Percentiles rank a stretch among this genome's conserved stretches.
Evolutionary conservation across 2,888 invertebrate genomes (phyloP).

Genomic region (Chironomus riparius): DNA sequence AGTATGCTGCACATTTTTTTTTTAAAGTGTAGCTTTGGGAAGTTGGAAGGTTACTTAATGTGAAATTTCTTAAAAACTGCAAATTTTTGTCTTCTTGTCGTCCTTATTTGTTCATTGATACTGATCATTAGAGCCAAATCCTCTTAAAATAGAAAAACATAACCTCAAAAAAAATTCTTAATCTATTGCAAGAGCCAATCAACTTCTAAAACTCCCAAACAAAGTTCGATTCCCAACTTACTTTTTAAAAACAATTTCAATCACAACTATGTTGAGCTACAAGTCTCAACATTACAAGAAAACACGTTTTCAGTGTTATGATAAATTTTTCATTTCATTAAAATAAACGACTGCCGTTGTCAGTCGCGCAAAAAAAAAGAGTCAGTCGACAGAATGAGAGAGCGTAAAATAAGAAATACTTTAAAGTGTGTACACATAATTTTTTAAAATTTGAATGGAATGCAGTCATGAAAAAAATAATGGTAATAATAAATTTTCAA

Average conservation of each 20-base stretch:
- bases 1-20: too few species aligned
- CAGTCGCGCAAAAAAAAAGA: background rate
- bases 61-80: too few species aligned
- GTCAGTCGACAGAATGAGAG: background rate
- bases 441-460: background rate
- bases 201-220: too few species aligned
- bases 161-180: too few species aligned
- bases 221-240: too few species aligned
- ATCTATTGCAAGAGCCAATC: too few species aligned
- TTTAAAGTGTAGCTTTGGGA: too few species aligned
- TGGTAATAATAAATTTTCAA: slow-evolving; percentile 18
- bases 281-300: background rate
- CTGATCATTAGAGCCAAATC: too few species aligned
- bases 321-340: slow-evolving; percentile 10
- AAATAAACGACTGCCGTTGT: slow-evolving; percentile 1
- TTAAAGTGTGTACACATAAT: background rate
- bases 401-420: background rate
- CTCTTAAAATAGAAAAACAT: too few species aligned
- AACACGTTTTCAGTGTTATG: slow-evolving; percentile 24
- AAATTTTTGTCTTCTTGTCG: too few species aligned
- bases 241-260: background rate
- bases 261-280: slow-evolving; percentile 4
- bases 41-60: too few species aligned
- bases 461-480: slow-evolving; percentile 7
- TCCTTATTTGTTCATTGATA: too few species aligned